Conservation (phyloP, 2,797 vertebrate species). For the Chromobotia macracanthus region DNA sequence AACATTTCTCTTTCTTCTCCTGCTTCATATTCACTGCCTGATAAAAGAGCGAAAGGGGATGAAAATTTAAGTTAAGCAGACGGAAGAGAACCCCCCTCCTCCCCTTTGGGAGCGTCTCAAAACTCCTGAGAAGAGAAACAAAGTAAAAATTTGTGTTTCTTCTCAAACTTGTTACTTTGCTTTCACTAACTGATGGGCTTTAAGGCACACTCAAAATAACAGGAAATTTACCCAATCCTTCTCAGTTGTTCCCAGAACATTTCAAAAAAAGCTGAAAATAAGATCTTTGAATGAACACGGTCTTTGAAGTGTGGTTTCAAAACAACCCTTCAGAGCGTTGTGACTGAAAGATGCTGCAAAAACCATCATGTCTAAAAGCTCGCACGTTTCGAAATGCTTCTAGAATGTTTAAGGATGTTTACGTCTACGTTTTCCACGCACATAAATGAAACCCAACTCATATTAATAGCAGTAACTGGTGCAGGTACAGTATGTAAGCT, state of each 20-base stretch:
- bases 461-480: background rate
- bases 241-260: conserved; percentile 8
- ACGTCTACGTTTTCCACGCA: background rate
- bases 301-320: conserved; percentile 16
- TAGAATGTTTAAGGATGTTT: background rate
- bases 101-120: background rate
- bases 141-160: conserved; percentile 14
- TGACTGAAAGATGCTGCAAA: conserved; percentile 4
- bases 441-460: background rate
- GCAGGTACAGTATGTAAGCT: background rate
- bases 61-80: conserved; percentile 13
- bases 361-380: background rate
- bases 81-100: background rate
- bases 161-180: conserved; percentile 10
- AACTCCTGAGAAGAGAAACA: conserved; percentile 8
- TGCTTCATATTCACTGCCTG: background rate
- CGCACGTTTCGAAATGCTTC: background rate
- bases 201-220: conserved; percentile 19
- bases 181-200: conserved; percentile 11
- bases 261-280: conserved; percentile 3
- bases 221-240: background rate
- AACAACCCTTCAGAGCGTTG: background rate
- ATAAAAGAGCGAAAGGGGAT: background rate
- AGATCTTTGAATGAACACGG: conserved; percentile 6
- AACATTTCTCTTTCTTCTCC: background rate